A percentile compares a stretch with the other conserved stretches of the same genome.
These are phyloP conservation scores for Drosophila robusta DNA, from an alignment of 2,888 invertebrate species.

Conservation along the genomic window DNA sequence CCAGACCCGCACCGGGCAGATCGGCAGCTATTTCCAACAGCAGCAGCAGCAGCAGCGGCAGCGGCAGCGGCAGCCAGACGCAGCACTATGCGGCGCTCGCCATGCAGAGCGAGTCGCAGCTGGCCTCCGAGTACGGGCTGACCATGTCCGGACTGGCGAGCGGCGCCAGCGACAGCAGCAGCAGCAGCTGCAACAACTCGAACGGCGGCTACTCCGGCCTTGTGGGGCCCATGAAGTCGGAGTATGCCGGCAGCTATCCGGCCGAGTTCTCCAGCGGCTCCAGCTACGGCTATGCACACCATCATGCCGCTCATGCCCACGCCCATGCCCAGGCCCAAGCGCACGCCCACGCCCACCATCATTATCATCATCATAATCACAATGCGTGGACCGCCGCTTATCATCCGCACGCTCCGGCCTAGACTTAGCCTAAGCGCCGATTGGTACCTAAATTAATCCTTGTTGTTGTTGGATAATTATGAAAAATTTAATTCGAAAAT, in stretches of 20 bases:
- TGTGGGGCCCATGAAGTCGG: constrained; percentile 78
- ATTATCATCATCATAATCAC: constrained; percentile 63
- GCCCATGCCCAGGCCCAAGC: constrained; percentile 46
- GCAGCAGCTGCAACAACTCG: constrained; percentile 30
- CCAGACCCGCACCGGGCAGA: constrained; percentile 28
- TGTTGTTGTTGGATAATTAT: constrained; percentile 23
- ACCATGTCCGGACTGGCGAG: constrained; percentile 76
- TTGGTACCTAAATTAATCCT: constrained; percentile 19
- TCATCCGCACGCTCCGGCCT: constrained; percentile 76
- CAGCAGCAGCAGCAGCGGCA: constrained; percentile 24
- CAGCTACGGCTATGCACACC: constrained; percentile 60
- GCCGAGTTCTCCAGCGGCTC: constrained; percentile 66
- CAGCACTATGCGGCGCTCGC: constrained; percentile 79
- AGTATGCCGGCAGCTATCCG: constrained; percentile 73
- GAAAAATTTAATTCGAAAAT: constrained; percentile 3
- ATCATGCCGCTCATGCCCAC: constrained; percentile 42
- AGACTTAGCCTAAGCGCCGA: constrained; percentile 14
- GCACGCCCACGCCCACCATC: constrained; percentile 42
- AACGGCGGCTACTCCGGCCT: constrained; percentile 57
- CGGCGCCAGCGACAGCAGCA: constrained; percentile 57
- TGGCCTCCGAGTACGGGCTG: constrained; percentile 80
- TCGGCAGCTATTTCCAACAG: constrained; percentile 38
- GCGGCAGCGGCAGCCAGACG: constrained; percentile 25
- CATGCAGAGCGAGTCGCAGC: constrained; percentile 81
- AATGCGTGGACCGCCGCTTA: constrained; percentile 82